Evolutionary conservation across 1,140 invertebrate genomes (phyloP), one percentile per base, ranked within the genome.

Genomic region (Drosophila sp.): DNA sequence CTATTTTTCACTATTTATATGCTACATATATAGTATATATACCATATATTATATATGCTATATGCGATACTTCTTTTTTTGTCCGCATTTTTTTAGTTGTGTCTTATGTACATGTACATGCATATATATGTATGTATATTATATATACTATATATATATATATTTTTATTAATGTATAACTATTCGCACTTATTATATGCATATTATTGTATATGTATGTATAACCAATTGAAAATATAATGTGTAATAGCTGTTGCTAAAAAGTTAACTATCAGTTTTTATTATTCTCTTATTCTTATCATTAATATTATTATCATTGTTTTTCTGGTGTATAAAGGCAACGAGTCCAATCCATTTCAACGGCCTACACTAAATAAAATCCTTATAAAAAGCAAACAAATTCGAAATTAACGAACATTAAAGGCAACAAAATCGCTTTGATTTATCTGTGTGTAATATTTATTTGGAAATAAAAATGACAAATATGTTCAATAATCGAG

Each of bases 1-100:
- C 83, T 89, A 89, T 89, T 89, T 86, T 89, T 89, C 83, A 77
- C 83, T 89, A 89, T 89, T 83, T 89, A 89, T 87, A 86, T 69
- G 34, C 64, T 50, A 61, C 18, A 46, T 7, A 78, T 72, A 84
- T 84, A 56, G 69, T 78, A 80, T 69, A 80, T 67, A 82, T 83
- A 56, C 72, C 21, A 78, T 57, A 65, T 53, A 70, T 61, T 57
- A 41, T 71, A 71, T 78, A 79, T 67, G 54, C 83, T 70, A 86
- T 77, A 77, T 79, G 11, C 34, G 21, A 63, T 80, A 77, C 75
- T 65, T 63, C 64, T 70, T 76, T 72, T 51, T 51, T 78, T 72
- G 54, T 86, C 70, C 65, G 58, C 64, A 65, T 77, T 73, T 84
- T 76, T 76, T 78, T 69, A 76, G 74, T 80, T 80, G 70, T 78